A percentile compares a stretch with the other conserved stretches of the same genome.
These are phyloP conservation scores for Calliopum simillimum DNA, from an alignment of 2,888 invertebrate species.

Conservation along the genomic window DNA sequence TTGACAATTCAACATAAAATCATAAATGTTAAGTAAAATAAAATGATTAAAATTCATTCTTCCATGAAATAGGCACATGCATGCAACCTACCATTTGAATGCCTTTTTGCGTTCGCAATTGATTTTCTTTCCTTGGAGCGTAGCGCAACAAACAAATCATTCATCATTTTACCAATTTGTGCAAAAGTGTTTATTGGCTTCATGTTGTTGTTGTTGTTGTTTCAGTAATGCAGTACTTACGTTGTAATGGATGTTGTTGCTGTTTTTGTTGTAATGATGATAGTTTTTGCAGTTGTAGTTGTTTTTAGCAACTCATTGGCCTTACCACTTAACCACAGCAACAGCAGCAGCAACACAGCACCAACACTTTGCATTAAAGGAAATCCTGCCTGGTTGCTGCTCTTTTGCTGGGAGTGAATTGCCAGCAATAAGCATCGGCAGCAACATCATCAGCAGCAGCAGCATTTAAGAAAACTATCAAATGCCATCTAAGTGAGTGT, in stretches of 20 bases:
- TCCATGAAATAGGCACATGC: background rate
- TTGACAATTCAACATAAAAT: too few relatives aligned
- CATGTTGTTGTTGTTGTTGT: constrained; percentile 7
- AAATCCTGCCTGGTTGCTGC: constrained; percentile 1
- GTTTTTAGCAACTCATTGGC: constrained; percentile 29
- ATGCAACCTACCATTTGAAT: background rate
- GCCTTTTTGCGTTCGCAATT: constrained; percentile 8
- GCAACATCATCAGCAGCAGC: too few relatives aligned
- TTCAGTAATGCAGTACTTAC: too few relatives aligned
- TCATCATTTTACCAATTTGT: constrained; percentile 26
- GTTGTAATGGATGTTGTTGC: background rate
- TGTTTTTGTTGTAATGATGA: background rate
- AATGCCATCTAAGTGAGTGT: background rate
- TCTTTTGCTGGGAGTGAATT: background rate
- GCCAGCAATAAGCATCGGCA: too few relatives aligned
- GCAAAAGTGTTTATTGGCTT: constrained; percentile 22
- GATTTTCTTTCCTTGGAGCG: constrained; percentile 16
- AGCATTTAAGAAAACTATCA: background rate
- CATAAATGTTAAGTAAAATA: too few relatives aligned
- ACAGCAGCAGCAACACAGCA: background rate
- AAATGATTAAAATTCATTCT: too few relatives aligned
- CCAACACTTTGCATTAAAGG: background rate
- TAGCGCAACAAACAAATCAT: constrained; percentile 21
- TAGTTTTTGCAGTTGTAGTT: constrained; percentile 1
- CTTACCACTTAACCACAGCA: constrained; percentile 21